Evolutionary conservation across 1,140 invertebrate genomes (phyloP), one percentile per base, ranked within the genome.

Genomic region (Drosophila tropicalis): DNA sequence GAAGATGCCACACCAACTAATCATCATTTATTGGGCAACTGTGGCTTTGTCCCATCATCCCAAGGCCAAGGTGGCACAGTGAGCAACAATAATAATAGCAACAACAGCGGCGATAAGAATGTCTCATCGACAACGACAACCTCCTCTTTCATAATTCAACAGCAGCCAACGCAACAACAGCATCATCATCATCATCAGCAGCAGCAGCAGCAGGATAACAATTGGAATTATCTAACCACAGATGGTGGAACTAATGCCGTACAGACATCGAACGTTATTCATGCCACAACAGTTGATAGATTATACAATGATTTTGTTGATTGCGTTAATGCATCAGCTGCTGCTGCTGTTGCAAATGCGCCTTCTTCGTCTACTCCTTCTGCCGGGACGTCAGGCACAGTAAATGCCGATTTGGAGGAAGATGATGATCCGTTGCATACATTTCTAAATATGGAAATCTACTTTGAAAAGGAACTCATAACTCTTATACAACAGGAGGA

Each of bases 371-470:
- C 68, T 44, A 62, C 67, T 10, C 56, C 64, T 6, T 62, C 62
- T 34, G 60, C 71, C 2, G 61, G 32, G 19, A 72, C 63, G 13
- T 25, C 76, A 7, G 51, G 62, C 1, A 66, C 69, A 47, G 34
- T 22, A 61, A 73, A 60, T 47, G 79, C 71, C 39, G 90, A 91
- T 25, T 22, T 51, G 17, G 90, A 91, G 40, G 90, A 91, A 62
- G 90, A 91, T 55, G 90, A 91, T 25, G 90, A 91, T 77, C 84
- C 87, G 6, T 81, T 91, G 62, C 87, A 91, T 66, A 91, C 87
- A 15, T 91, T 91, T 64, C 68, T 91, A 0, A 90, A 91, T 29
- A 91, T 91, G 57, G 90, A 91, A 61, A 90, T 85, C 62, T 91
- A 91, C 58, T 91, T 91, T 19, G 90, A 91, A 40, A 91, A 91